Conservation (phyloP, 2,888 invertebrate genomes). For the Lordiphosa fenestrarum region DNA sequence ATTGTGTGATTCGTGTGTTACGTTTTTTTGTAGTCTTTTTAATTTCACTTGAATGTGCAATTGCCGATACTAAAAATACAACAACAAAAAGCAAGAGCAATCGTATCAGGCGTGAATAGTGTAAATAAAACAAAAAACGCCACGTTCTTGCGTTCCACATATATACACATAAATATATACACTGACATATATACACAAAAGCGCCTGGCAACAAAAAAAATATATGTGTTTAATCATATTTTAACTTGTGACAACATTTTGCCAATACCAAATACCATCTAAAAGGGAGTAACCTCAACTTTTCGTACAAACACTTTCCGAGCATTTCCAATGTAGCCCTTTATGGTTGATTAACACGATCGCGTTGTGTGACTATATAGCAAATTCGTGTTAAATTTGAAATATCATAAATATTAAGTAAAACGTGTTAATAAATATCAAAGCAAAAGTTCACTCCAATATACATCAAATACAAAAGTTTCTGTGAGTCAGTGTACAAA, state of each 20-base stretch:
- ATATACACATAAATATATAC: constrained; percentile 18
- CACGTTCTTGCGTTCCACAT: constrained; percentile 60
- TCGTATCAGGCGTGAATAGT: constrained; percentile 16
- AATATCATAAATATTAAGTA: constrained; percentile 28
- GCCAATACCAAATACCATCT: background rate
- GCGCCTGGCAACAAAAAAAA: constrained; percentile 49
- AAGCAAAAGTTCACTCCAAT: constrained; percentile 22
- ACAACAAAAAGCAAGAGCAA: constrained; percentile 18
- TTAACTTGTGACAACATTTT: constrained; percentile 1
- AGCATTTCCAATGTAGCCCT: constrained; percentile 77
- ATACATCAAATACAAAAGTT: constrained; percentile 18
- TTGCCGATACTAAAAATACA: constrained; percentile 51
- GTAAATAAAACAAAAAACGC: constrained; percentile 47
- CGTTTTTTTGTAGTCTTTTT: constrained; percentile 33
- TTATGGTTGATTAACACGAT: constrained; percentile 74
- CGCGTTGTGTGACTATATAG: constrained; percentile 71
- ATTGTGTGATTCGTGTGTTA: constrained; percentile 20
- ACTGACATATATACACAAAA: constrained; percentile 20
- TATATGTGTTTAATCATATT: constrained; percentile 8
- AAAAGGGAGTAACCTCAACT: constrained; percentile 1
- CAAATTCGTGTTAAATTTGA: constrained; percentile 73
- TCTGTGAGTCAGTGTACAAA: constrained; percentile 53
- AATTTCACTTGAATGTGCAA: constrained; percentile 63
- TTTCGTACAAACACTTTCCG: constrained; percentile 18
- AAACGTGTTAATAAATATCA: constrained; percentile 26